These are phyloP conservation scores for Asarcornis scutulata DNA, from an alignment of 2,113 vertebrate genomes.

Conservation along the genomic window DNA sequence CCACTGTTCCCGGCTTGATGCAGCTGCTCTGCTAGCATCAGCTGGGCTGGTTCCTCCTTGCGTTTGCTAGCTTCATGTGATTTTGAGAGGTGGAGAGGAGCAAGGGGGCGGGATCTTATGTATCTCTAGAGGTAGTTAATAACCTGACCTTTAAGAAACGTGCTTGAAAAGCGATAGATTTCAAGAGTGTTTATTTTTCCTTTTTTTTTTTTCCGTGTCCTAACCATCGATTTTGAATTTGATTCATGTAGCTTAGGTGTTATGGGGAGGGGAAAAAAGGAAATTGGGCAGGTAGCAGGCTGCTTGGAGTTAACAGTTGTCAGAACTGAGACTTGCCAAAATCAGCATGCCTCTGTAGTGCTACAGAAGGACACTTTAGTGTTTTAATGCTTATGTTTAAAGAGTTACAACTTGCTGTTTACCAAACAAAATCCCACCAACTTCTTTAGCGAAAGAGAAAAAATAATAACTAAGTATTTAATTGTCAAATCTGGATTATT, in stretches of 20 bases:
- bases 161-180: neutral
- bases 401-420: neutral
- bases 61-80: neutral
- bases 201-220: neutral
- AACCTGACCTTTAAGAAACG: neutral
- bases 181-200: neutral
- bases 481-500: neutral
- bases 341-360: neutral
- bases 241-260: neutral
- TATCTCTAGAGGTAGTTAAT: neutral
- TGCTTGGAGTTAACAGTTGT: neutral
- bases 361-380: neutral
- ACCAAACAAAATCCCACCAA: neutral
- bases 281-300: neutral
- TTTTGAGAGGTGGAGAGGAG: neutral
- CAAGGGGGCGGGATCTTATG: neutral
- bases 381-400: neutral
- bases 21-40: conserved; percentile 7
- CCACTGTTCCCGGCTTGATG: neutral
- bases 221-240: neutral
- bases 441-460: neutral
- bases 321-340: neutral
- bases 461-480: neutral
- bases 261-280: neutral
- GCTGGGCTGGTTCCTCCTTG: neutral